These are phyloP conservation scores for Arrhamphus sclerolepis DNA, from an alignment of 2,797 vertebrate species.

Conservation along the genomic window DNA sequence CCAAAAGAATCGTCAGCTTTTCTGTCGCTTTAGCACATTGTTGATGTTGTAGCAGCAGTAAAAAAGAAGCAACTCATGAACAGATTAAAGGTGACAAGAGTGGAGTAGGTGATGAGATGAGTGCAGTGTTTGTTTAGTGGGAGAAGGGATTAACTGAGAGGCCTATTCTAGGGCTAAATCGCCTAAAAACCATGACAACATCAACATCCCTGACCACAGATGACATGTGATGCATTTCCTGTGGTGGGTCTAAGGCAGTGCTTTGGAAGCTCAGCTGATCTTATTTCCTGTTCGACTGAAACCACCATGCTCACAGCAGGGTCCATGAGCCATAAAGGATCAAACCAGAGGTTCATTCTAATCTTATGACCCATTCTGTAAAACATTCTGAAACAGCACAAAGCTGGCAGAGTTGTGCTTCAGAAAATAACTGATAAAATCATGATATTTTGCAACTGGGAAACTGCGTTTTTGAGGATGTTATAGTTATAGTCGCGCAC, in stretches of 20 bases:
- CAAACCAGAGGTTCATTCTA: conserved; percentile 31
- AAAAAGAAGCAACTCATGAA: conserved; percentile 53
- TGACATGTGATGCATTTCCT: conserved; percentile 75
- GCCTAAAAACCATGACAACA: conserved; percentile 72
- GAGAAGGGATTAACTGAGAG: conserved; percentile 69
- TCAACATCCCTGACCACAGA: conserved; percentile 70
- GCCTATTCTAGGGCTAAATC: conserved; percentile 73
- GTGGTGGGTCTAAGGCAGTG: conserved; percentile 56
- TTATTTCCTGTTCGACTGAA: conserved; percentile 71
- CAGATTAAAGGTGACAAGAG: conserved; percentile 48
- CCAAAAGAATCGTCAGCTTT: background rate
- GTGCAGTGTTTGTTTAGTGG: conserved; percentile 51
- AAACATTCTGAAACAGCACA: conserved; percentile 17
- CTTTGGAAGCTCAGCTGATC: conserved; percentile 65
- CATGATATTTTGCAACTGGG: background rate
- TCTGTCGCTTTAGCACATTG: conserved; percentile 11
- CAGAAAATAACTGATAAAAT: conserved; percentile 9
- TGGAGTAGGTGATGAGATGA: conserved; percentile 47
- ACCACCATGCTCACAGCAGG: conserved; percentile 50
- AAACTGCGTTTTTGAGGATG: background rate
- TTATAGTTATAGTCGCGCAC: conserved; percentile 5
- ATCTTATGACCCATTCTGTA: conserved; percentile 37
- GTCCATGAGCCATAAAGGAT: conserved; percentile 39
- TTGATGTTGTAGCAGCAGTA: conserved; percentile 6
- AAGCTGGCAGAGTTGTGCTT: conserved; percentile 16